Conservation (phyloP, 2,113 vertebrate genomes). For the Labeo catla region DNA sequence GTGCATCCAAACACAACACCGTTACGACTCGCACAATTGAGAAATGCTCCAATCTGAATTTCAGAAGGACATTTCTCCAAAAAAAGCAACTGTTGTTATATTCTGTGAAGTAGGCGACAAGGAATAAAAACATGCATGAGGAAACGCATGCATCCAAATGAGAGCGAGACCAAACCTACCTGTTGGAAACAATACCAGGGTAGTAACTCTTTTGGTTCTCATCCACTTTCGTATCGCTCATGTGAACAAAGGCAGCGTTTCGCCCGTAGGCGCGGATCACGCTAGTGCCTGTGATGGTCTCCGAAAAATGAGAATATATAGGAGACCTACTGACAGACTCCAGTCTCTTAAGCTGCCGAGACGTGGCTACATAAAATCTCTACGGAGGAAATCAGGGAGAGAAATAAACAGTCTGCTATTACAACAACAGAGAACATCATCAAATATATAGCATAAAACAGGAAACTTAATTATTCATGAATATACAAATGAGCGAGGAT, state of each 20-base stretch:
- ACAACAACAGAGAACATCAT: too few species aligned
- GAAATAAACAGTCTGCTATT: slow-evolving; percentile 49
- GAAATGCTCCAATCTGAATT: not conserved
- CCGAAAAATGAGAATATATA: slow-evolving; percentile 97
- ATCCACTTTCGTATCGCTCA: slow-evolving; percentile 86
- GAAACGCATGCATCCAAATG: slow-evolving; percentile 17
- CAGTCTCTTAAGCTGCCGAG: slow-evolving; percentile 93
- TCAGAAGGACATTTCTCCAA: not conserved
- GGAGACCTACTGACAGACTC: slow-evolving; percentile 95
- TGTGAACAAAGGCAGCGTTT: slow-evolving; percentile 78
- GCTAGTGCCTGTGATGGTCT: slow-evolving; percentile 87
- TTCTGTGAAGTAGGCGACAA: not conserved
- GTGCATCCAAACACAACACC: slow-evolving; percentile 25
- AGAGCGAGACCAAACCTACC: slow-evolving; percentile 75
- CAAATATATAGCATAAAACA: not conserved
- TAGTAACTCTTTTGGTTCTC: slow-evolving; percentile 91
- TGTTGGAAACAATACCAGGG: slow-evolving; percentile 88
- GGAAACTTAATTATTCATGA: not conserved
- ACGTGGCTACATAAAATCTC: slow-evolving; percentile 96
- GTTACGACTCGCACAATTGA: not conserved
- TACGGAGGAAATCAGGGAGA: slow-evolving; percentile 63
- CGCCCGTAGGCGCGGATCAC: slow-evolving; percentile 91
- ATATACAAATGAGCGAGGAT: not conserved
- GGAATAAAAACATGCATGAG: not conserved
- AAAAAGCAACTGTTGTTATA: not conserved